Evolutionary conservation across 2,797 vertebrate genomes (phyloP).

Genomic region (Myotis pilosus): DNA sequence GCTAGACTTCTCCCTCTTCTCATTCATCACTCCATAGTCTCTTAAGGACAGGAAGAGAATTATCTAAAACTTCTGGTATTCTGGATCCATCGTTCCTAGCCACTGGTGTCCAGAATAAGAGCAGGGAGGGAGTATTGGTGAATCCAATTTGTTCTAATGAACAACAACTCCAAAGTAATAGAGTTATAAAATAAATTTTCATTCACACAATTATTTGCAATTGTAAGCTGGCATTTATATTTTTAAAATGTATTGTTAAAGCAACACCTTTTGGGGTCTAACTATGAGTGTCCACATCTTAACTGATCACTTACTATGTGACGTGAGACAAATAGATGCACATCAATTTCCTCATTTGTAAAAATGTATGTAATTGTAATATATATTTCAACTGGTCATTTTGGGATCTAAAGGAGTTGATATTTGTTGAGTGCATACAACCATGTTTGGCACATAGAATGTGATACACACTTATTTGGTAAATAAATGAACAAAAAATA

Average conservation of each 20-base stretch:
- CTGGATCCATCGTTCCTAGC: not conserved
- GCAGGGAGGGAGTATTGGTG: not conserved
- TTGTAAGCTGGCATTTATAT: not conserved
- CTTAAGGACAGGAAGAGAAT: not conserved
- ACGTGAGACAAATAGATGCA: not conserved
- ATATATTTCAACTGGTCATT: not conserved
- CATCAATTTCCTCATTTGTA: not conserved
- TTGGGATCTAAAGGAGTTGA: not conserved
- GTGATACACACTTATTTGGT: not conserved
- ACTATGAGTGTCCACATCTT: not conserved
- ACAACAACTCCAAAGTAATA: not conserved
- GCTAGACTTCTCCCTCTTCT: not conserved
- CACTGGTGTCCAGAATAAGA: not conserved
- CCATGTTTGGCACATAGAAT: not conserved
- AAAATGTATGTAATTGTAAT: not conserved
- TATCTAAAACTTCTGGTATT: not conserved
- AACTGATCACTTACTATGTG: not conserved
- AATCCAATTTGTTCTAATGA: not conserved
- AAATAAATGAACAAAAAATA: not conserved
- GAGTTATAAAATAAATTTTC: not conserved
- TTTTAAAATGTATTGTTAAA: not conserved
- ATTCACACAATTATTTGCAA: not conserved
- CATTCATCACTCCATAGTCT: not conserved
- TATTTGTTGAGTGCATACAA: not conserved
- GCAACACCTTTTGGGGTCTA: not conserved